Evolutionary conservation across 2,888 invertebrate species (phyloP).

Genomic region (Herminia tarsipennalis): DNA sequence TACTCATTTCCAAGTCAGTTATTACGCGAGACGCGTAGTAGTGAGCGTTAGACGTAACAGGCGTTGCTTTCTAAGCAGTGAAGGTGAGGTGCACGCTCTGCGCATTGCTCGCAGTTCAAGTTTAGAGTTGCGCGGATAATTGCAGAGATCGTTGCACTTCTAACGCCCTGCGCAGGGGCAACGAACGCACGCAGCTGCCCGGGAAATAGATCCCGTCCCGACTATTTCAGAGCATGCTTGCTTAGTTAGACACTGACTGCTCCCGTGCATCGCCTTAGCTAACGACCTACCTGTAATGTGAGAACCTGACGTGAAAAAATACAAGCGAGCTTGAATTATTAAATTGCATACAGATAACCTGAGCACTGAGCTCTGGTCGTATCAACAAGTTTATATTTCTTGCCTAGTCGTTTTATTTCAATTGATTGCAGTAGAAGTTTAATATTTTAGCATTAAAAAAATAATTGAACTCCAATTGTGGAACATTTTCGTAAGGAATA

Average conservation of each 20-base stretch:
- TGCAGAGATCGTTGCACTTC: constrained; percentile 83
- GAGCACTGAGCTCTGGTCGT: too few species aligned
- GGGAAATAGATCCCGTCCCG: constrained; percentile 83
- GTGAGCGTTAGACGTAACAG: constrained; percentile 71
- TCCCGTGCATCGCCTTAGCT: constrained; percentile 58
- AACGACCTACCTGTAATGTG: constrained; percentile 72
- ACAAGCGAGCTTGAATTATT: constrained; percentile 31
- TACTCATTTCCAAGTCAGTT: constrained; percentile 61
- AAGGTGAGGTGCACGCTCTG: constrained; percentile 78
- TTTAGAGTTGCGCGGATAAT: constrained; percentile 76
- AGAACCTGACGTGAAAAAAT: constrained; percentile 53
- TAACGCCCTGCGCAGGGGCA: constrained; percentile 81
- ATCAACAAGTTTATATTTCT: too few species aligned
- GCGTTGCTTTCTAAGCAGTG: constrained; percentile 83
- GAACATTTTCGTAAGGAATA: too few species aligned
- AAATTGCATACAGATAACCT: constrained; percentile 1
- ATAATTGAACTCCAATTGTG: too few species aligned
- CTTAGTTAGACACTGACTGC: constrained; percentile 67
- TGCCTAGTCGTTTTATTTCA: too few species aligned
- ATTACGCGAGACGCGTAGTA: constrained; percentile 47
- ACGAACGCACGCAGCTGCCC: constrained; percentile 83
- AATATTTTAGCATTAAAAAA: too few species aligned
- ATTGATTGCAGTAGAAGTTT: too few species aligned
- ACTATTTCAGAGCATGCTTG: constrained; percentile 81
- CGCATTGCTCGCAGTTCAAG: constrained; percentile 78